Evolutionary conservation across 2,888 invertebrate species (phyloP), one percentile per base, ranked within the genome.

Genomic region (Macrophya alboannulata): DNA sequence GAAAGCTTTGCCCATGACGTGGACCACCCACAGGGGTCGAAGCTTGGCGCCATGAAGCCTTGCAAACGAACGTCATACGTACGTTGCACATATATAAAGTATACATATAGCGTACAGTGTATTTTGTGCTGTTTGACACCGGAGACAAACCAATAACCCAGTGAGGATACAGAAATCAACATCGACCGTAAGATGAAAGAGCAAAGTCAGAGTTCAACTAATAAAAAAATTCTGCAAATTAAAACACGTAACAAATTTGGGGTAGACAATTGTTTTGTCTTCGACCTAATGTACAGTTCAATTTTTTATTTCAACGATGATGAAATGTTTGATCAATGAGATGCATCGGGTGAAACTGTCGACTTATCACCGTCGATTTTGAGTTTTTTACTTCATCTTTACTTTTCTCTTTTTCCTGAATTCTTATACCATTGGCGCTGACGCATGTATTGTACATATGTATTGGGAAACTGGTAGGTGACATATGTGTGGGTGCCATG

Each of bases 401-500:
- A n/a, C n/a, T 4, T 0, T 62, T 21, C 25, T 62, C 6, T 45
- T 74, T 21, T 74, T 45, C 0, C n/a, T n/a, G 4, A 45, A 74
- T 74, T 74, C 21, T 21, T 43, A 21, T 72, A 45, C 21, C 40
- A 72, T 45, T n/a, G n/a, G 45, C 6, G 45, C 72, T 45, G 21
- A 74, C 25, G 40, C 9, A 72, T 74, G 21, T 10, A 74, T 17
- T 45, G 72, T 62, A n/a, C 4, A 31, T 31, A 31, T 31, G 3
- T 31, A 31, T 25, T 15, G 40, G 40, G 17, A 40, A 40, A 37
- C 40, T 48, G 45, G 25, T 62, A 25, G 21, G 51, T 31, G 87
- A 65, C 84, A 71, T n/a, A n/a, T 17, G 48, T 15, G 94, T 94
- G 45, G 37, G 68, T 84, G 21, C 45, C 48, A 71, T 40, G 81